Percentiles rank a stretch among this genome's conserved stretches.
phyloP scores from a whole-genome alignment of 2,113 vertebrate genomes.

The Archilochus colubris region DNA sequence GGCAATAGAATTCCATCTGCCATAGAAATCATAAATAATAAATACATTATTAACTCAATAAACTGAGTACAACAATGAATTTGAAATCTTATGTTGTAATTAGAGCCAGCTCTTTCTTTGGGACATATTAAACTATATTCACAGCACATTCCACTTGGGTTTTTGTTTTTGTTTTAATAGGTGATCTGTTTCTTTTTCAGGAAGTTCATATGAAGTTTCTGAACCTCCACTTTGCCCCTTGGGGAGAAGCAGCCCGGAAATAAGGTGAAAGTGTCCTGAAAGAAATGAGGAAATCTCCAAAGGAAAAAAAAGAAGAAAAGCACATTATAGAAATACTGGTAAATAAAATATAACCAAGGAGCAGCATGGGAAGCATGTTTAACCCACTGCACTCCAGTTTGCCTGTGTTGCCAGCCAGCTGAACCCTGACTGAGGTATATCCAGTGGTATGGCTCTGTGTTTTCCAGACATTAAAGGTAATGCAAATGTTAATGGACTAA shows the following conservation, averaged over 20 bases:
- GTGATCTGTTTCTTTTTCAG: slow-evolving; percentile 71
- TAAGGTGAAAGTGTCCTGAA: slow-evolving; percentile 58
- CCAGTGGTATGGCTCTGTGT: background rate
- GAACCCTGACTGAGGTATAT: background rate
- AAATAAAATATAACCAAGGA: slow-evolving; percentile 53
- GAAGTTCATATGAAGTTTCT: slow-evolving; percentile 65
- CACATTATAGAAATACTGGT: slow-evolving; percentile 33
- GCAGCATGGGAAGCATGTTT: slow-evolving; percentile 15
- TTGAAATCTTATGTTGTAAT: slow-evolving; percentile 35
- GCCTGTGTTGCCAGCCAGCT: background rate
- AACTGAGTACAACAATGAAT: slow-evolving; percentile 28
- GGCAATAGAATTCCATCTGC: slow-evolving; percentile 30
- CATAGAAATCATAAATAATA: slow-evolving; percentile 55
- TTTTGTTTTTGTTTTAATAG: slow-evolving; percentile 16
- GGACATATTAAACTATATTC: slow-evolving; percentile 31
- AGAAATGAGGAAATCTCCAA: slow-evolving; percentile 58
- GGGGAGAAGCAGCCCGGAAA: slow-evolving; percentile 42
- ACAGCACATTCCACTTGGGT: slow-evolving; percentile 32
- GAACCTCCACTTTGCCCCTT: slow-evolving; percentile 13
- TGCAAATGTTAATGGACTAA: background rate
- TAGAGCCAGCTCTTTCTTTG: slow-evolving; percentile 57
- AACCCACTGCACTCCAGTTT: background rate
- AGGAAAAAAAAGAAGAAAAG: background rate
- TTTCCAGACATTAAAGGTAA: background rate
- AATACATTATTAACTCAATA: slow-evolving; percentile 60